Evolutionary conservation across 1,140 invertebrate species (phyloP).

Genomic region (Hyles vespertilio): DNA sequence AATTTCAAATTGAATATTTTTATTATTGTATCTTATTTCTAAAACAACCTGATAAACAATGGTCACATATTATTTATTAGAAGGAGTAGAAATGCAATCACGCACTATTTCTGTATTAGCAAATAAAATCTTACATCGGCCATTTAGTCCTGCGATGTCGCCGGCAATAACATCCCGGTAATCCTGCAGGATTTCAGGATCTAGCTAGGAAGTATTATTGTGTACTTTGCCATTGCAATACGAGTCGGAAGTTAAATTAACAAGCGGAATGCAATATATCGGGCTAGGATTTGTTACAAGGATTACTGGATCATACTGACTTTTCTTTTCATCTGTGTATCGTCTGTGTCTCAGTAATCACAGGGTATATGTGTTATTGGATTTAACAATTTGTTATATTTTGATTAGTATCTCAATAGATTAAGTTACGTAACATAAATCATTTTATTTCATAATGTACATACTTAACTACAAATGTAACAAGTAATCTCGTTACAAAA

Average conservation of each 20-base stretch:
- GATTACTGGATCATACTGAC: slow-evolving; percentile 6
- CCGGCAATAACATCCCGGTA: slow-evolving; percentile 52
- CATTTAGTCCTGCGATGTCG: slow-evolving; percentile 32
- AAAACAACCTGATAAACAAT: too few relatives aligned
- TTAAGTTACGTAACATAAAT: too few relatives aligned
- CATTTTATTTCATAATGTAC: too few relatives aligned
- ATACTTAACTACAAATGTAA: too few relatives aligned
- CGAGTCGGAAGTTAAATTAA: slow-evolving; percentile 39
- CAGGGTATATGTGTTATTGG: too few relatives aligned
- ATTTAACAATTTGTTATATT: too few relatives aligned
- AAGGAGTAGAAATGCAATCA: neutral
- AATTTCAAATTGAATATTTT: too few relatives aligned
- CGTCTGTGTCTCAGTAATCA: too few relatives aligned
- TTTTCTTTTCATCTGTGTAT: too few relatives aligned
- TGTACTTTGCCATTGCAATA: slow-evolving; percentile 31
- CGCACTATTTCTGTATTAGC: neutral
- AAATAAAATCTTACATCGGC: neutral
- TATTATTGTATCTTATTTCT: too few relatives aligned
- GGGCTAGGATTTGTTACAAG: slow-evolving; percentile 22
- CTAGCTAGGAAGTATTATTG: slow-evolving; percentile 40
- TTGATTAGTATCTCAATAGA: too few relatives aligned
- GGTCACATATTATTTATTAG: slow-evolving; percentile 2
- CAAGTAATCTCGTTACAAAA: too few relatives aligned
- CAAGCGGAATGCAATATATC: slow-evolving; percentile 44
- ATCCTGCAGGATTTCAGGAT: slow-evolving; percentile 49